Base-by-base conservation (phyloP, 1,140 invertebrate genomes). In the Achatina immaculata region DNA sequence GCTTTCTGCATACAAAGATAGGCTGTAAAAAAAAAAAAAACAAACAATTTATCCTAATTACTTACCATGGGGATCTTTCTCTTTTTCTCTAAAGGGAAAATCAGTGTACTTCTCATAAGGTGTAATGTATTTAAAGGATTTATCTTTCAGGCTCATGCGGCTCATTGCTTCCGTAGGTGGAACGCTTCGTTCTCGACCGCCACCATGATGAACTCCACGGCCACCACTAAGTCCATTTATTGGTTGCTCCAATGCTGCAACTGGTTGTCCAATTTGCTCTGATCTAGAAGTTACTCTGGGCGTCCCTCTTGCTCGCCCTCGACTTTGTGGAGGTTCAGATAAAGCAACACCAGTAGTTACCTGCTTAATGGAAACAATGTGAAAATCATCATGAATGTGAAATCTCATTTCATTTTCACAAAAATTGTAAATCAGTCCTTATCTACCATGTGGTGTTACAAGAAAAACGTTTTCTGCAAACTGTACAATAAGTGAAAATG, bases 101-200 rank as follows among this genome's bases (percentile, higher is more conserved):
- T 66, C 62, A 16, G 31, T 31, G 28, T 66, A 66, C 31, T 66
- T 66, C 19, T 66, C 62, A 66, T 66, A 66, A 28, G 62, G 19
- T n/a, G 62, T 19, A n/a, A n/a, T n/a, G n/a, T n/a, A n/a, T 51
- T 24, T 51, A 31, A 19, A 31, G 9, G 62, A 31, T 66, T 7
- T 19, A 28, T 28, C 21, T 11, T 19, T 28, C 11, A 71, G 28
- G 38, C 68, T 71, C 68, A 71, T 36, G 14, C 11, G 11, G 34
- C 7, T 38, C 68, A 71, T 71, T 40, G 34, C 34, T 36, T 16
- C 68, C 21, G 38, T 71, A 38, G 68, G 68, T 7, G 68, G 34
- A n/a, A 11, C 65, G 14, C 14, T 19, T 34, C 68, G 34, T 71
- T 71, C 68, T 14, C 68, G 68, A 21, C 68, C 68, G 11, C 68